A percentile compares a stretch with the other conserved stretches of the same genome.
These are phyloP conservation scores for Brachionus sp. DNA, from an alignment of 1,140 invertebrate species.

Conservation along the genomic window DNA sequence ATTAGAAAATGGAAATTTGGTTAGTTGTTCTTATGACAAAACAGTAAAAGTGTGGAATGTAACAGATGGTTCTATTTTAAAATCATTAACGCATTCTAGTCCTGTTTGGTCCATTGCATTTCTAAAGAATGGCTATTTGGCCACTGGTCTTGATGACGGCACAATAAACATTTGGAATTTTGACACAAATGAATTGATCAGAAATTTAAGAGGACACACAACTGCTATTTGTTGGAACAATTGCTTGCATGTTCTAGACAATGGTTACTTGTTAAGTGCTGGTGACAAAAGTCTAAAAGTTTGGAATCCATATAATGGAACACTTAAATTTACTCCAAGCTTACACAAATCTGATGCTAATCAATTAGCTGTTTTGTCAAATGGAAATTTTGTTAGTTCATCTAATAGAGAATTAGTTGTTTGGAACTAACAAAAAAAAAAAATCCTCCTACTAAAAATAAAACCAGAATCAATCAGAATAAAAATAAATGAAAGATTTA, in stretches of 20 bases:
- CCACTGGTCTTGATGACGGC: not conserved
- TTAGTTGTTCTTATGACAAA: not conserved
- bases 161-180: not conserved
- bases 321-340: not conserved
- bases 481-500: no score
- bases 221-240: not conserved
- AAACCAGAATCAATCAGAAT: no score
- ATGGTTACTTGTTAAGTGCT: not conserved
- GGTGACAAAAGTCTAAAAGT: not conserved
- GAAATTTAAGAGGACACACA: not conserved
- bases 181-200: not conserved
- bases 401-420: not conserved
- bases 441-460: no score
- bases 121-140: not conserved
- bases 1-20: not conserved
- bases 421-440: not conserved
- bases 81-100: not conserved
- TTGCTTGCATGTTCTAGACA: not conserved
- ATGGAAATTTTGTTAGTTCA: not conserved
- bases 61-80: not conserved
- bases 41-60: not conserved
- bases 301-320: not conserved
- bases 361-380: not conserved
- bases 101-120: not conserved
- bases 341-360: not conserved